Evolutionary conservation across 2,113 vertebrate species (phyloP).

Genomic region (Sceloporus undulatus): DNA sequence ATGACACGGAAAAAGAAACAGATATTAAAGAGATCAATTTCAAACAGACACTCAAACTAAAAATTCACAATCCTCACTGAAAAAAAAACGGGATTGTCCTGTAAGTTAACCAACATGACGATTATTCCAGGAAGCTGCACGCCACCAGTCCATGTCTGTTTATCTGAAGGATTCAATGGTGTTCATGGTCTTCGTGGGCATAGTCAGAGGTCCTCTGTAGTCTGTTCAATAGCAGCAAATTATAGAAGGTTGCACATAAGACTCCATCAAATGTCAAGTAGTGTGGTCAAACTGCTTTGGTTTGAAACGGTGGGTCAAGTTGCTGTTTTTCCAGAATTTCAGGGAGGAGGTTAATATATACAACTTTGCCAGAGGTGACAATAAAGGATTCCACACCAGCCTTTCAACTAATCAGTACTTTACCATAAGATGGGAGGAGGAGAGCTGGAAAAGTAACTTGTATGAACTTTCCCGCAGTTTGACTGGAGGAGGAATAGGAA

Average conservation of each 20-base stretch:
- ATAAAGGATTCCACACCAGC: neutral
- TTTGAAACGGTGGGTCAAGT: neutral
- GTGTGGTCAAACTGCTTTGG: neutral
- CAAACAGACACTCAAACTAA: neutral
- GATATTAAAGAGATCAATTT: neutral
- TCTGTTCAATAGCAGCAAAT: neutral
- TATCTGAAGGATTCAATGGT: constrained; percentile 8
- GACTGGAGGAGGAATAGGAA: no score
- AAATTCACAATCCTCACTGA: constrained; percentile 17
- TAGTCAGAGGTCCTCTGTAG: neutral
- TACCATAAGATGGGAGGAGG: no score
- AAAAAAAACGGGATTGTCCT: constrained; percentile 19
- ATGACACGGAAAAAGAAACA: neutral
- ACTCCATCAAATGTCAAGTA: neutral
- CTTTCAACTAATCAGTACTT: no score
- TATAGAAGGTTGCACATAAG: neutral
- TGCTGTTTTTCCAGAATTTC: neutral
- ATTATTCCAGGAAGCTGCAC: neutral
- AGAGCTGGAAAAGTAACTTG: no score
- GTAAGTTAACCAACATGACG: constrained; percentile 17
- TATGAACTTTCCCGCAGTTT: no score
- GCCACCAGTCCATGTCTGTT: constrained; percentile 2
- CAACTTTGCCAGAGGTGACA: neutral
- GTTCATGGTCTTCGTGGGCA: neutral
- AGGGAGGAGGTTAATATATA: neutral